phyloP scores from a whole-genome alignment of 37 sponge, comb jelly and placozoan genomes.

The Dysidea cf. avara region DNA sequence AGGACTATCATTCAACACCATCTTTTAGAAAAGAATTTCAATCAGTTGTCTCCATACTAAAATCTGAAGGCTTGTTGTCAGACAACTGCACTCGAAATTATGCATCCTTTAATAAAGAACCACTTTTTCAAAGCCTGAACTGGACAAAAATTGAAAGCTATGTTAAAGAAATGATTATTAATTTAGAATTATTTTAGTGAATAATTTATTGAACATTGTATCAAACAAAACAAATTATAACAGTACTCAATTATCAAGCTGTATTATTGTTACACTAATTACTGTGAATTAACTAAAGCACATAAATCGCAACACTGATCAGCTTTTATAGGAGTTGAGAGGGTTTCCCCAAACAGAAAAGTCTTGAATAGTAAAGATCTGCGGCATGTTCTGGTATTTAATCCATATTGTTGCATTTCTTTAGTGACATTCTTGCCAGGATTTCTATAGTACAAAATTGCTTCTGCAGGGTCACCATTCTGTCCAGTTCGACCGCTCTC shows the following conservation, averaged over 20 bases:
- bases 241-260: no score
- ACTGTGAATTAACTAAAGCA: no score
- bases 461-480: slow-evolving; percentile 17
- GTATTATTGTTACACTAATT: no score
- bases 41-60: slow-evolving; percentile 4
- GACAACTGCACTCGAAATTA: neutral
- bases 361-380: slow-evolving; percentile 1
- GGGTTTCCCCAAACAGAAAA: neutral
- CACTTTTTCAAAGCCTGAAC: neutral
- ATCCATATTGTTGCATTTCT: neutral
- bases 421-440: neutral
- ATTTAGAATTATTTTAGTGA: no score
- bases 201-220: no score
- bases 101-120: neutral
- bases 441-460: no score
- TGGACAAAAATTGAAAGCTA: neutral
- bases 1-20: slow-evolving; percentile 14
- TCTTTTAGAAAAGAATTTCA: slow-evolving; percentile 26
- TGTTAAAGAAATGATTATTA: no score
- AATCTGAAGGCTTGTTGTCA: slow-evolving; percentile 19
- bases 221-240: no score
- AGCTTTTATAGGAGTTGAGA: neutral
- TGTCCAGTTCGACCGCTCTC: slow-evolving; percentile 35
- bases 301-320: slow-evolving; percentile 39
- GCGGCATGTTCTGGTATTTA: slow-evolving; percentile 1